Percentiles rank a stretch among this genome's conserved stretches.
Conservation (phyloP, 2,797 vertebrate genomes). For the Hemitrygon akajei region DNA sequence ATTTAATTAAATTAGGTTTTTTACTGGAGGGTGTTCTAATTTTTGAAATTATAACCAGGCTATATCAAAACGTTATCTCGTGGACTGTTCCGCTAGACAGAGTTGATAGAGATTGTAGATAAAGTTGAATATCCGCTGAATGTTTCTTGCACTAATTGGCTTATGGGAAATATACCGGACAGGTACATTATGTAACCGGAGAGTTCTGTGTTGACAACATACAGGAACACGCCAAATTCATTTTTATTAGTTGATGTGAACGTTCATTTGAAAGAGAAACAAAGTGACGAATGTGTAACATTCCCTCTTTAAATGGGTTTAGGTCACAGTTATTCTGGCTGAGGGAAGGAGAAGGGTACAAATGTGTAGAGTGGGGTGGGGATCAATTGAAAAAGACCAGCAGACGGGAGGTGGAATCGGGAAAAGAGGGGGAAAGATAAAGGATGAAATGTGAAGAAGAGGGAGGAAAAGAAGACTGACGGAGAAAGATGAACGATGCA, state of each 20-base stretch:
- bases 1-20: no score
- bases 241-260: background rate
- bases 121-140: constrained; percentile 49
- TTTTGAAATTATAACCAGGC: constrained; percentile 51
- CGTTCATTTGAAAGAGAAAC: no score
- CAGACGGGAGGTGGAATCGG: constrained; percentile 16
- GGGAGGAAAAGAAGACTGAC: background rate
- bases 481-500: constrained; percentile 41
- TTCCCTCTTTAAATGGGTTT: background rate
- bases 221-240: background rate
- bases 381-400: background rate
- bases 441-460: background rate
- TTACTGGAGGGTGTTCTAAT: background rate
- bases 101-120: constrained; percentile 47
- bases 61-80: constrained; percentile 44
- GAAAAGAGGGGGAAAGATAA: background rate
- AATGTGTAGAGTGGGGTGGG: background rate
- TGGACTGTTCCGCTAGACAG: constrained; percentile 51
- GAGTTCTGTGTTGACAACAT: constrained; percentile 8
- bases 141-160: constrained; percentile 52
- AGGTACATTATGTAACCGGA: constrained; percentile 44
- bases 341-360: constrained; percentile 45
- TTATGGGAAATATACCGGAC: constrained; percentile 51
- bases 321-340: constrained; percentile 46
- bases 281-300: background rate